phyloP scores from a whole-genome alignment of 2,113 vertebrate species.

The Empidonax alnorum region DNA sequence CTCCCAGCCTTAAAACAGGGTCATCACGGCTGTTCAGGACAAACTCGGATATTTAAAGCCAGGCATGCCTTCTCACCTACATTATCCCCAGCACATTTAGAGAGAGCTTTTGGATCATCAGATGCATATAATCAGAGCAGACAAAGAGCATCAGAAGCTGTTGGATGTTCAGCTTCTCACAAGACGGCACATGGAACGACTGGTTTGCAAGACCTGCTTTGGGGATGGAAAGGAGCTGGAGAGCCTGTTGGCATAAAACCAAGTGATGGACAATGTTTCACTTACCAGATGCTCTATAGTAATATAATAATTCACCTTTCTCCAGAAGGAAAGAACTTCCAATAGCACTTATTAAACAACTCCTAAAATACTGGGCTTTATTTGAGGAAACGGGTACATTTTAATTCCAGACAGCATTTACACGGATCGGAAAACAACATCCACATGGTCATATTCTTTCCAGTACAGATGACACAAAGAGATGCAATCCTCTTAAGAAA shows the following conservation, averaged over 20 bases:
- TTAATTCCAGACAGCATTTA: background rate
- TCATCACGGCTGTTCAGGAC: background rate
- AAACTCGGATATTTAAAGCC: background rate
- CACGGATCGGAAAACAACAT: background rate
- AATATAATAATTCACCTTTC: background rate
- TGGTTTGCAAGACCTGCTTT: background rate
- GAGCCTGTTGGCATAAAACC: background rate
- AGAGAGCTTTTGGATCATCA: background rate
- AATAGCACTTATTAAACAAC: background rate
- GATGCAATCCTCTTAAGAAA: background rate
- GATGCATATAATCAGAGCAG: background rate
- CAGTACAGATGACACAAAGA: background rate
- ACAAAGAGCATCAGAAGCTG: background rate
- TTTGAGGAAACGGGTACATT: background rate
- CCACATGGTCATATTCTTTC: background rate
- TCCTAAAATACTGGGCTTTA: background rate
- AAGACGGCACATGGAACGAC: accelerated
- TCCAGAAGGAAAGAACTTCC: background rate
- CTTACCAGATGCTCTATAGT: background rate
- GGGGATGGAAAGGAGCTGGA: background rate
- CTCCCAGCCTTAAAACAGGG: background rate
- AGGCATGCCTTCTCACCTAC: background rate
- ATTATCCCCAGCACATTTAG: background rate
- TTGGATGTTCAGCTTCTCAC: background rate
- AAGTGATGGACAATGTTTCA: background rate